Conservation (phyloP, 2,888 invertebrate species). For the Selenia dentaria region DNA sequence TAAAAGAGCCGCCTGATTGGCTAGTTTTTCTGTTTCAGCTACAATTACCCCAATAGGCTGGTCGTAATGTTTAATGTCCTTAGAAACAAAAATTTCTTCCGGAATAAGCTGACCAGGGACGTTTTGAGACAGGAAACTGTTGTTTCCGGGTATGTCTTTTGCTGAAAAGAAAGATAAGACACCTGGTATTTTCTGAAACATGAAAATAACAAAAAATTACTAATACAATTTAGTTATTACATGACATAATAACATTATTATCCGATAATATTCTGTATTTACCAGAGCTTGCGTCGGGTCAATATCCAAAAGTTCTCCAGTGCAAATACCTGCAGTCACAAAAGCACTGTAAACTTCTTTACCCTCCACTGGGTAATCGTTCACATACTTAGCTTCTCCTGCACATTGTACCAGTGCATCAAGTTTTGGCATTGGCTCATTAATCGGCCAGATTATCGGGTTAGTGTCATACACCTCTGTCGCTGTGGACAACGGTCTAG, state of each 20-base stretch:
- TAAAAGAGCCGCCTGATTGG: conserved; percentile 83
- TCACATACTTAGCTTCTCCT: conserved; percentile 87
- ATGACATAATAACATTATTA: too few species aligned
- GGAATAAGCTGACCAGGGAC: conserved; percentile 35
- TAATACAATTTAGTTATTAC: too few species aligned
- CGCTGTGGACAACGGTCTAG: conserved; percentile 85
- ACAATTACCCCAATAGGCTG: conserved; percentile 89
- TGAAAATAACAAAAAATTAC: too few species aligned
- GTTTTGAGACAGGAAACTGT: conserved; percentile 73
- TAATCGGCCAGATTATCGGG: conserved; percentile 87
- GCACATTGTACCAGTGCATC: conserved; percentile 86
- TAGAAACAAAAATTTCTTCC: conserved; percentile 80
- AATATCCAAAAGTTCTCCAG: conserved; percentile 84
- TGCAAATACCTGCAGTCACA: conserved; percentile 80
- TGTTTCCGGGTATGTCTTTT: conserved; percentile 89
- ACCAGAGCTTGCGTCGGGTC: conserved; percentile 87
- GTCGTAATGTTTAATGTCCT: conserved; percentile 84
- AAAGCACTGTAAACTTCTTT: conserved; percentile 89
- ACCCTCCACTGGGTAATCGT: conserved; percentile 83
- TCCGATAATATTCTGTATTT: conserved; percentile 27
- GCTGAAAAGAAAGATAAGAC: conserved; percentile 87
- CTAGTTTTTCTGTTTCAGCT: conserved; percentile 83
- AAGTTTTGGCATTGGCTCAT: conserved; percentile 86
- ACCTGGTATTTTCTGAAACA: conserved; percentile 85
- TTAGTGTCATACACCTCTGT: conserved; percentile 87